Evolutionary conservation across 2,113 vertebrate species (phyloP), one percentile per base, ranked within the genome.

Genomic region (Pterocles orientalis): DNA sequence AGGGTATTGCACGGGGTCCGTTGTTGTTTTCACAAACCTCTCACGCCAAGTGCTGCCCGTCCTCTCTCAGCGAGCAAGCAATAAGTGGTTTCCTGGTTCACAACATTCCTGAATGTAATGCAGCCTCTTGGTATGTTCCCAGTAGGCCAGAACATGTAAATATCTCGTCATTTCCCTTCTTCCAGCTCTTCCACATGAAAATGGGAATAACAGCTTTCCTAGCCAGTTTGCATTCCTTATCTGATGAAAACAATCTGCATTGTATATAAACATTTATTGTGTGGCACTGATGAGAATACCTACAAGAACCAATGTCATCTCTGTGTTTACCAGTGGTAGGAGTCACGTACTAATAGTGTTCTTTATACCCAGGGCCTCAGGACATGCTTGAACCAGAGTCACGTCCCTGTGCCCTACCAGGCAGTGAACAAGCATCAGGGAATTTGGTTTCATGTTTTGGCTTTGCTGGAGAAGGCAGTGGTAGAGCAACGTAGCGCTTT

Each of bases 21-120:
- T 54, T 57, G 18, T 43, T 0, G 6, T 85, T 88, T 93, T 62
- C 47, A 77, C 20, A 50, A 10, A 51, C 31, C 18, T 78, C 51
- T 73, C 9, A 1, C 24, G 14, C 21, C 57, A 34, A 26, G 36
- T 56, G 31, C 57, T 84, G 53, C 29, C 48, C 18, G 64, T 84
- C 65, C 34, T 45, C 53, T 53, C 18, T 75, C 29, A 9, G 61
- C 65, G 45, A 91, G 83, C 60, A 75, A 86, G 77, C 18, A 84
- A 39, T 25, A 47, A 86, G 57, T 68, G 23, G 33, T 95, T 91
- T 94, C 39, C 73, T 66, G 43, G 60, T 94, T 51, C 24, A 88
- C 50, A 82, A 43, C 50, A 89, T 94, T 88, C 70, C 70, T 93
- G 71, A 76, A 87, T 65, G 45, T 79, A 88, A 61, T 54, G n/a